These are phyloP conservation scores for Orthosia gothica DNA, from an alignment of 2,888 invertebrate genomes.

Conservation along the genomic window DNA sequence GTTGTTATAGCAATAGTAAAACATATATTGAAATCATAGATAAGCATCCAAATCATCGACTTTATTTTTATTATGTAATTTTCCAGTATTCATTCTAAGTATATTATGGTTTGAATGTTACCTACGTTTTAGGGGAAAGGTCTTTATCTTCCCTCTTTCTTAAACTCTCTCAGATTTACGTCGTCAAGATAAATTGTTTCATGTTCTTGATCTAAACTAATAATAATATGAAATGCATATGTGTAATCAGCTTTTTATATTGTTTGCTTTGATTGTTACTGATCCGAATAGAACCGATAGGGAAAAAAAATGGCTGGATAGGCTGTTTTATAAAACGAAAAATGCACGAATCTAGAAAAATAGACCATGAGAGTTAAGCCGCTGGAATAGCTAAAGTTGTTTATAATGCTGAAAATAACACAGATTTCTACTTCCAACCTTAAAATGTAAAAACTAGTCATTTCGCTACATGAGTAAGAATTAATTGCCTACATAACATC, in stretches of 20 bases:
- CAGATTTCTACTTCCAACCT: no score
- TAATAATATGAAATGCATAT: no score
- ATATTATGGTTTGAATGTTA: background rate
- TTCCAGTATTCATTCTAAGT: background rate
- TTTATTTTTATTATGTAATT: background rate
- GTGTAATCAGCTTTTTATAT: no score
- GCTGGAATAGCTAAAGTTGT: background rate
- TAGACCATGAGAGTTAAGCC: background rate
- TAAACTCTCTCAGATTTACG: no score
- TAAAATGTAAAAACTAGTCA: background rate
- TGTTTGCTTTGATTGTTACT: no score
- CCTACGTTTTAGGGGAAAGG: background rate
- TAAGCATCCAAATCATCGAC: background rate
- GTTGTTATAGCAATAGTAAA: background rate
- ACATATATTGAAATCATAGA: background rate
- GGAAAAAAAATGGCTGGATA: no score
- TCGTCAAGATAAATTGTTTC: no score
- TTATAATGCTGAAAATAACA: no score
- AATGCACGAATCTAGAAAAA: background rate
- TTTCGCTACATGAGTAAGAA: background rate
- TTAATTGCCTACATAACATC: conserved; percentile 23
- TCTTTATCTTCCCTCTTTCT: no score
- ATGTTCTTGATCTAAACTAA: no score
- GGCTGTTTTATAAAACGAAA: background rate
- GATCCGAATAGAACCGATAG: no score